Base-by-base conservation (phyloP, 30 jellyfish, hydroid and myxozoan genomes). In the Phacellophora camtschatica region DNA sequence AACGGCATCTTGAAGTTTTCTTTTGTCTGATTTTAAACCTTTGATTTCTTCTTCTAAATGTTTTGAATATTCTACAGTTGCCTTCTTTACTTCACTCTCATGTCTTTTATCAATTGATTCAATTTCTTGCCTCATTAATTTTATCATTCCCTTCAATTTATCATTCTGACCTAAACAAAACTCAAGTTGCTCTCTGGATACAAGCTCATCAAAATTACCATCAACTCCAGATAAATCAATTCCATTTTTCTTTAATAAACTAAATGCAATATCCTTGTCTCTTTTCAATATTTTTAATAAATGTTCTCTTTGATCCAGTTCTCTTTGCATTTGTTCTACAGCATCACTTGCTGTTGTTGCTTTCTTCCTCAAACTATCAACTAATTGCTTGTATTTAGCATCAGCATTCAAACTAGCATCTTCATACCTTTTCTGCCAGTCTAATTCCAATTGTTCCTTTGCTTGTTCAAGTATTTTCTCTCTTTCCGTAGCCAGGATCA, bases 361-460 rank as follows among this genome's bases (percentile, higher is more conserved):
- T 64, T 73, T 85, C 28, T 36, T 36, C 71, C 74, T n/a, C 24
- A 66, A 68, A 13, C 66, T 69, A 34, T 45, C 54, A 34, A 88
- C 46, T 29, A 70, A 37, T 30, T 64, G 54, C 34, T 64, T 51
- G 66, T 54, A 71, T 31, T 73, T 74, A 5, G 35, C 69, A 27
- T 73, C 89, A 13, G 89, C 82, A 45, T 65, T 36, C 33, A 20
- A 45, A 32, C 67, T 58, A 36, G 66, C 82, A 4, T 76, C 94
- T 29, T 84, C 96, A 41, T 61, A 75, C 22, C 90, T 71, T 31
- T 74, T 77, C 43, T 86, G 87, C 96, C 96, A 90, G 3, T 90
- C 90, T 29, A 80, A 45, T 36, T 90, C 96, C 19, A 64, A 54
- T 46, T 83, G 90, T n/a, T 50, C 94, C 54, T 90, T 90, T 9